phyloP scores from a whole-genome alignment of 1,140 invertebrate species.

The Pogonus chalceus region DNA sequence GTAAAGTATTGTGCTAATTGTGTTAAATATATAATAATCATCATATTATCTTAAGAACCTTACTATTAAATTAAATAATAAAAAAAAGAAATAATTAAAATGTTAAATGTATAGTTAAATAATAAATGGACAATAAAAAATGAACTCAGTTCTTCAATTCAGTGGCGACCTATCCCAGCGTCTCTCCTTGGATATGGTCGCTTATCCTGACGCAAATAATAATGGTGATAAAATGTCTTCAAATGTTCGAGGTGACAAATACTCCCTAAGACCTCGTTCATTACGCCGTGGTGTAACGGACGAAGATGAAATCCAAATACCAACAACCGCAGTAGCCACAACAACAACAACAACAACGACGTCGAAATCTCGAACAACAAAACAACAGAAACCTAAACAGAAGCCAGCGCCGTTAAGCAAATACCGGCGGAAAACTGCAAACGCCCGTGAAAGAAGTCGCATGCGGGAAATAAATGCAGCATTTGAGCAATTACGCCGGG shows the following conservation, averaged over 20 bases:
- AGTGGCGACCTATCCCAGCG: conserved; percentile 28
- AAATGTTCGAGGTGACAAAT: conserved; percentile 28
- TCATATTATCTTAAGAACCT: no score
- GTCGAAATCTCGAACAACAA: conserved; percentile 11
- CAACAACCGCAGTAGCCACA: no score
- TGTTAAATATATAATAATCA: no score
- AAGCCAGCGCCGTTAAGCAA: conserved; percentile 77
- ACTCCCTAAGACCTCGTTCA: conserved; percentile 29
- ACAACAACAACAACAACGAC: conserved; percentile 1
- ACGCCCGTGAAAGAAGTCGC: conserved; percentile 71
- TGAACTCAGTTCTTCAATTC: conserved; percentile 13
- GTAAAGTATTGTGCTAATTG: no score
- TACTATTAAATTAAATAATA: no score
- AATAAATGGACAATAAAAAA: no score
- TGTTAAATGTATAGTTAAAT: no score
- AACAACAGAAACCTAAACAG: conserved; percentile 53
- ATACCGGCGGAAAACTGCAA: conserved; percentile 80
- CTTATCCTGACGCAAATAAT: conserved; percentile 25
- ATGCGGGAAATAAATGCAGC: conserved; percentile 85
- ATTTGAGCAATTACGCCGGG: conserved; percentile 66
- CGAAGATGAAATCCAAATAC: conserved; percentile 11
- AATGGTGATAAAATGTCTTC: conserved; percentile 17
- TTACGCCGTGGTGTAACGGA: conserved; percentile 17
- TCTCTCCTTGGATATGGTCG: conserved; percentile 19
- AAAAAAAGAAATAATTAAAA: no score